Evolutionary conservation across 2,113 vertebrate species (phyloP).

Genomic region (Phyllostomus discolor): DNA sequence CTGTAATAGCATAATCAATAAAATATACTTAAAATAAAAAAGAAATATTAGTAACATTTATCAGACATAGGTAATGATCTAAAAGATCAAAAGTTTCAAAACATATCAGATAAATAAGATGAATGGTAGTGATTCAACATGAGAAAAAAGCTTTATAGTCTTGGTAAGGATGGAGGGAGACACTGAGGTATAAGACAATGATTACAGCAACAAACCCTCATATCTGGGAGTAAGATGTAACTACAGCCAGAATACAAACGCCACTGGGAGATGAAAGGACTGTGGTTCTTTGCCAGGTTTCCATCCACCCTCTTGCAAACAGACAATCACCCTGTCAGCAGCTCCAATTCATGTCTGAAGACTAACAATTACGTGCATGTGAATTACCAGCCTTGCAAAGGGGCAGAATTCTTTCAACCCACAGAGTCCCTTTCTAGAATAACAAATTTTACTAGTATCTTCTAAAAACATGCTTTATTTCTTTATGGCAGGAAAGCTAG

Average conservation of each 20-base stretch:
- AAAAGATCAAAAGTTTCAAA: constrained; percentile 36
- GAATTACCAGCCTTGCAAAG: constrained; percentile 39
- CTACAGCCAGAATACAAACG: neutral
- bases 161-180: neutral
- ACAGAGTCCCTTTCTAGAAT: constrained; percentile 31
- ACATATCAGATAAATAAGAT: neutral
- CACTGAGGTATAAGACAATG: neutral
- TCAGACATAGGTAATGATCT: neutral
- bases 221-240: constrained; percentile 13
- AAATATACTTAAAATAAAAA: too few species aligned
- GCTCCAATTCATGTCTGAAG: constrained; percentile 1
- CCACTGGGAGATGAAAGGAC: constrained; percentile 8
- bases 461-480: constrained; percentile 9
- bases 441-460: constrained; percentile 20
- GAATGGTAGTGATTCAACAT: neutral
- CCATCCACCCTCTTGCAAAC: neutral
- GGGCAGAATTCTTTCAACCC: constrained; percentile 17
- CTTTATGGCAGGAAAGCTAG: neutral
- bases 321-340: constrained; percentile 39
- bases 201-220: neutral
- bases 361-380: neutral
- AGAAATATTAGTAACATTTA: neutral
- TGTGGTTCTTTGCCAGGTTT: constrained; percentile 41
- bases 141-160: neutral
- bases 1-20: too few species aligned